Evolutionary conservation across 2,113 vertebrate species (phyloP), one percentile per base, ranked within the genome.

Genomic region (Upupa epops): DNA sequence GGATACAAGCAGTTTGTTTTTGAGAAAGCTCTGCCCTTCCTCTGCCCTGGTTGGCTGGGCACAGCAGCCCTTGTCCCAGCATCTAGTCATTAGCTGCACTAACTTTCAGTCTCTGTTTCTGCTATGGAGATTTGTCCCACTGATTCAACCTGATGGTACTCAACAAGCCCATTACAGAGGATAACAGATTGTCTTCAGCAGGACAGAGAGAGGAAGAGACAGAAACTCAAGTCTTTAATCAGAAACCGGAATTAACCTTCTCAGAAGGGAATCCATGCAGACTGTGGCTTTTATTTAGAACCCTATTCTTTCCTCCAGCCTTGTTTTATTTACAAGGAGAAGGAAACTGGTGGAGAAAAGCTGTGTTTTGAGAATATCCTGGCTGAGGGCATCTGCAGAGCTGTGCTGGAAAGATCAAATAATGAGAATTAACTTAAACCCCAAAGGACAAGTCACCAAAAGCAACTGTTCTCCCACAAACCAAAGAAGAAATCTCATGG

Each of bases 161-260:
- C 79, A 83, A n/a, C 8, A 88, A 82, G 52, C 91, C 88, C 83
- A 60, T 80, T 92, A 83, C 79, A 28, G 22, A 71, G 79, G 55
- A 83, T 81, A 83, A 95, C 85, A 81, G 69, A 71, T 87, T 45
- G 61, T 90, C 88, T 83, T 51, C 21, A 91, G 72, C 32, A 83
- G 65, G 37, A 70, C 73, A 86, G 55, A 83, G 64, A 94, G 56
- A 81, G 69, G 80, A 88, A 88, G 65, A 88, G 95, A 90, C 86
- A 93, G 89, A 42, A 60, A 61, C 4, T 25, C 18, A 52, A 84
- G 77, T 32, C 86, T 92, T 93, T 84, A 82, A 87, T 88, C 89
- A 92, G 89, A 61, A 82, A 82, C 81, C 91, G 72, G 87, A 93
- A 85, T 89, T 91, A 93, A 89, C 84, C 87, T 85, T 83, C 91